phyloP scores from a whole-genome alignment of 2,888 invertebrate species.

The Pyrrhosoma nymphula region DNA sequence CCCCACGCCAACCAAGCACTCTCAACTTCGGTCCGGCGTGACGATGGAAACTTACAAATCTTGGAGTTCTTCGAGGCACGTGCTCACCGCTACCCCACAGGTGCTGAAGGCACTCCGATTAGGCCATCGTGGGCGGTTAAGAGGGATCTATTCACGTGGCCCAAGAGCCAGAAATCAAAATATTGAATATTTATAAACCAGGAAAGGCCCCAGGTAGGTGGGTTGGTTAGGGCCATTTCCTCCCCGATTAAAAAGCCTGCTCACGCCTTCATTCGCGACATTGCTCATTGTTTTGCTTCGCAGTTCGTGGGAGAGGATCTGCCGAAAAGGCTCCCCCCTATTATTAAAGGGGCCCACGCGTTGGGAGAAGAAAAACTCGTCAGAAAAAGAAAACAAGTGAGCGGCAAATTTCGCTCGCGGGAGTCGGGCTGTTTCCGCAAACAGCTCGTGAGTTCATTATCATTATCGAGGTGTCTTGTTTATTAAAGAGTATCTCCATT shows the following conservation, averaged over 20 bases:
- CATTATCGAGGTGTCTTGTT: constrained; percentile 4
- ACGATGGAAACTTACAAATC: no score
- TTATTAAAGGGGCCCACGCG: constrained; percentile 10
- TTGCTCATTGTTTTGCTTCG: neutral
- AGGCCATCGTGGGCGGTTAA: neutral
- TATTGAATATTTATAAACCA: neutral
- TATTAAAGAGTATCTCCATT: neutral
- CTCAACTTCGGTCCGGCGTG: no score
- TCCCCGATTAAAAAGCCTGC: neutral
- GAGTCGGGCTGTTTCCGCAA: neutral
- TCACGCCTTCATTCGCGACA: constrained; percentile 9
- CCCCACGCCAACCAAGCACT: no score
- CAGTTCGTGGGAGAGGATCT: neutral
- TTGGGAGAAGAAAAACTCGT: neutral
- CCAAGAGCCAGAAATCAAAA: neutral
- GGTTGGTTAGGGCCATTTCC: neutral
- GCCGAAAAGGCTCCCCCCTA: neutral
- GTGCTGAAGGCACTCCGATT: neutral
- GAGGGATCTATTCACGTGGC: neutral
- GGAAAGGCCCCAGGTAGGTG: neutral
- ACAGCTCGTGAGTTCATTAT: neutral
- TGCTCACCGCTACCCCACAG: neutral
- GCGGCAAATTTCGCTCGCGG: neutral
- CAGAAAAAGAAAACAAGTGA: neutral
- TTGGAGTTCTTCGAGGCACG: neutral